Base-by-base conservation (phyloP, 2,888 invertebrate species). In the Parthenolecanium corni region DNA sequence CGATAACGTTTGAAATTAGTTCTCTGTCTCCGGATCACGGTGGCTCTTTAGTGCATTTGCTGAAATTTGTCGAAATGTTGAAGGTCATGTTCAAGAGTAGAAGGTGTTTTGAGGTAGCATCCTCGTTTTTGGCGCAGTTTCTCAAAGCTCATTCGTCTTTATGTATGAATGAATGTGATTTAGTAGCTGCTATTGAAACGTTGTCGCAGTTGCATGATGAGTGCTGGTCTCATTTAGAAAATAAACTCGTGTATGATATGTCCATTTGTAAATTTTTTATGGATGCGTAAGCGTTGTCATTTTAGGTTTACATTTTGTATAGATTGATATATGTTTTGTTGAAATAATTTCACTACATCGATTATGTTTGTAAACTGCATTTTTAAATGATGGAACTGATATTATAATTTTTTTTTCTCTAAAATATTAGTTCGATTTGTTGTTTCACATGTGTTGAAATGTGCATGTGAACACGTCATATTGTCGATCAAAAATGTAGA, bases 51-150 rank as follows among this genome's bases (percentile, higher is more conserved):
- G 76, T 79, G 25, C 76, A 89, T 1, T 81, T 95, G 82, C 73
- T 81, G 36, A 82, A 86, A 68, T 95, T 93, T 75, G 74, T 95
- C 62, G 79, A 81, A 68, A 81, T 89, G 75, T 74, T 94, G 21
- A 76, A 80, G 64, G 76, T 76, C 63, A 83, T 86, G 77, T 77
- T 96, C 40, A 77, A 79, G 67, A 83, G 82, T 2, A 89, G 88
- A 70, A 80, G 73, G 66, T 82, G 94, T 75, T 96, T 92, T 74
- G 96, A 97, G 76, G 75, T 95, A 62, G 84, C 85, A 0, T 90
- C 95, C 72, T 84, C 94, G 0, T 96, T 94, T 75, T 78, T 96
- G 65, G 84, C 85, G 51, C 78, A 93, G 49, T 94, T 92, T 74
- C 74, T 97, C 36, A 93, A 93, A 74, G 80, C 82, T 42, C 87